Evolutionary conservation across 1,140 invertebrate species (phyloP).

Genomic region (Microplitis mediator): DNA sequence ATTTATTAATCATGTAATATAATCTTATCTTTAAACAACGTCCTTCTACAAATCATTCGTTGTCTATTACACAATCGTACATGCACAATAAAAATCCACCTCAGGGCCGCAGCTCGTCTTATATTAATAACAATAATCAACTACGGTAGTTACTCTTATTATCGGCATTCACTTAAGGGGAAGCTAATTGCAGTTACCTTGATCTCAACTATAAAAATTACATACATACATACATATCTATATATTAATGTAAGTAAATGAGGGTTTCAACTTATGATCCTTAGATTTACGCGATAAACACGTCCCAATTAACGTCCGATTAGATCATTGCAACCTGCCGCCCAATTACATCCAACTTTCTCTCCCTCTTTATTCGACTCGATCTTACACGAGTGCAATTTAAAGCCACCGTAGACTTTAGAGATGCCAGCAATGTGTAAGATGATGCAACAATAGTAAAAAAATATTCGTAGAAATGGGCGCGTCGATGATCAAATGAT

Average conservation of each 20-base stretch:
- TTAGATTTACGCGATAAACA: background rate
- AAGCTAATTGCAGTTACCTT: background rate
- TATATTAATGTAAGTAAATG: background rate
- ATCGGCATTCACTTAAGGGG: background rate
- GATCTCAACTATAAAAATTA: background rate
- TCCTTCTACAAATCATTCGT: too few species aligned
- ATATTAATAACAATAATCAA: too few species aligned
- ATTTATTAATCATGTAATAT: too few species aligned
- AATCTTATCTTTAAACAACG: too few species aligned
- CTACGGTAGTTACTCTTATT: background rate
- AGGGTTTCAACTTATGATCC: background rate
- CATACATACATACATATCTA: background rate
- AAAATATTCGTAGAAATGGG: constrained; percentile 4
- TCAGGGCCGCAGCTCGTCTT: too few species aligned
- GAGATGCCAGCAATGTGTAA: background rate
- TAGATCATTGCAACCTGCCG: background rate
- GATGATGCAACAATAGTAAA: background rate
- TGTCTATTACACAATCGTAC: too few species aligned
- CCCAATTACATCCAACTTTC: constrained; percentile 1
- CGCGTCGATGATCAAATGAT: background rate
- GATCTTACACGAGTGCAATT: background rate
- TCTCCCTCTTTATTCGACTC: background rate
- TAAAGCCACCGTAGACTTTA: background rate
- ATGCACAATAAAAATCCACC: too few species aligned
- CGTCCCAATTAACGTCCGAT: constrained; percentile 5